These are phyloP conservation scores for Brachyopa scutellaris DNA, from an alignment of 2,888 invertebrate genomes.

Conservation along the genomic window DNA sequence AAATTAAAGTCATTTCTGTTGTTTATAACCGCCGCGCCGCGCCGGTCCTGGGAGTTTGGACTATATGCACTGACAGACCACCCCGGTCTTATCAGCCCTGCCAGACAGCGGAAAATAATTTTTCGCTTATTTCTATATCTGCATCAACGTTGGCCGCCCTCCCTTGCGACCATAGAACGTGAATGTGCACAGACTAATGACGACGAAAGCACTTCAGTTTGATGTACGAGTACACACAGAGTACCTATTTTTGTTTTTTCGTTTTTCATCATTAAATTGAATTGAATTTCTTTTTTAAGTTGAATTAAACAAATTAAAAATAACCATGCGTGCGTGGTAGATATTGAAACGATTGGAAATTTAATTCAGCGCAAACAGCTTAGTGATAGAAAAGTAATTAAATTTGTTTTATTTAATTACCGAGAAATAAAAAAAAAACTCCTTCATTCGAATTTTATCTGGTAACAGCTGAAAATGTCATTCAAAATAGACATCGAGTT, in stretches of 20 bases:
- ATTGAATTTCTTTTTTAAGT: conserved; percentile 5
- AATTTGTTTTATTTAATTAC: too few species aligned
- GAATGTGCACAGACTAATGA: conserved; percentile 6
- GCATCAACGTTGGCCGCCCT: background rate
- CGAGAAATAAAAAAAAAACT: too few species aligned
- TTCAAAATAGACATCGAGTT: too few species aligned
- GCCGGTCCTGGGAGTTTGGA: background rate
- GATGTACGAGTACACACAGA: background rate
- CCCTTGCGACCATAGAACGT: conserved; percentile 7
- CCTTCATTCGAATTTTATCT: too few species aligned
- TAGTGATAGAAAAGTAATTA: too few species aligned
- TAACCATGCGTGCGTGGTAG: conserved; percentile 6
- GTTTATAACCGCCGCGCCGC: background rate
- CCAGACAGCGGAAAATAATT: conserved; percentile 14
- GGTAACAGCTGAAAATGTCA: too few species aligned
- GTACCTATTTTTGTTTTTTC: too few species aligned
- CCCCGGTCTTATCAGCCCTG: background rate
- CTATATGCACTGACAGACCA: background rate
- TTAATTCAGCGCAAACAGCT: background rate
- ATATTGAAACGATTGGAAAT: background rate
- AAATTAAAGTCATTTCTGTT: conserved; percentile 31
- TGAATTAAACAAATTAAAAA: conserved; percentile 11
- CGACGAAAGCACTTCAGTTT: conserved; percentile 30
- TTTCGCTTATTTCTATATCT: background rate
- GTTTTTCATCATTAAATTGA: conserved; percentile 25